Conservation (phyloP, 2,797 vertebrate species). For the Brachyrhaphis roseni region DNA sequence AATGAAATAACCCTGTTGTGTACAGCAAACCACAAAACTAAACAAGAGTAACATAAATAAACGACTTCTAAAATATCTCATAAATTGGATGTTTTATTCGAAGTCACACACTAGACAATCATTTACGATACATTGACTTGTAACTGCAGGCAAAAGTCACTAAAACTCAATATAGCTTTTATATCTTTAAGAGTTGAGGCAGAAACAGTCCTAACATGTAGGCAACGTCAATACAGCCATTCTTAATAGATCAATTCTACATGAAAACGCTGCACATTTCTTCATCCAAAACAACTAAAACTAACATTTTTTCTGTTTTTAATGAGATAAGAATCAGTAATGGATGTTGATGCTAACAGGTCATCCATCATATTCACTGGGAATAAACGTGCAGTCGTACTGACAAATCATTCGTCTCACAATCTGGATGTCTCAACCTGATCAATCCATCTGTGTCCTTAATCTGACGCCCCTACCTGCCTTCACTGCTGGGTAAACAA, state of each 20-base stretch:
- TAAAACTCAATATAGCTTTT: background rate
- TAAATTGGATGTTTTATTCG: background rate
- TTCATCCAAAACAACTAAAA: background rate
- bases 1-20: background rate
- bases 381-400: constrained; percentile 34
- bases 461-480: constrained; percentile 50
- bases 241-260: background rate
- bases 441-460: constrained; percentile 56
- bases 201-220: background rate
- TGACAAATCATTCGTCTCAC: constrained; percentile 51
- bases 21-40: background rate
- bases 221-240: background rate
- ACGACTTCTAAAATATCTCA: background rate
- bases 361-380: constrained; percentile 45
- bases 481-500: constrained; percentile 44
- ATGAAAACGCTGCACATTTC: background rate
- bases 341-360: constrained; percentile 16
- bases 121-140: background rate
- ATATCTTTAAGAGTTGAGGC: background rate
- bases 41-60: background rate
- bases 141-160: background rate
- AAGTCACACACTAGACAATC: background rate
- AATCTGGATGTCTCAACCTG: constrained; percentile 45
- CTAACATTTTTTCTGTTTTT: background rate
- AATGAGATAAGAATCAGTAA: constrained; percentile 21